Evolutionary conservation across 1,140 invertebrate species (phyloP).

Genomic region (Trichomalopsis sarcophagae): DNA sequence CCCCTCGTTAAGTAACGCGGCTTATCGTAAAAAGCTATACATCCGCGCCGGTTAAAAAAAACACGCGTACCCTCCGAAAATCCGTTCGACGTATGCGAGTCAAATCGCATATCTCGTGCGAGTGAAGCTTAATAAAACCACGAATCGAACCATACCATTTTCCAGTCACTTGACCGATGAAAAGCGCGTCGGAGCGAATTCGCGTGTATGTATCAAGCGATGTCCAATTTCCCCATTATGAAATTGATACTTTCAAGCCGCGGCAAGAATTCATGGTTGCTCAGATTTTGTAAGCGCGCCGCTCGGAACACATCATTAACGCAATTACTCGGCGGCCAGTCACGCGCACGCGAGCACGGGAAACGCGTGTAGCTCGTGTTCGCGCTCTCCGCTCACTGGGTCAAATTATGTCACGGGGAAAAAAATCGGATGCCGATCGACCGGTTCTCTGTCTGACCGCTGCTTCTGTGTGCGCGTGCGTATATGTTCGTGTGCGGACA

Average conservation of each 20-base stretch:
- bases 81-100: too few relatives aligned
- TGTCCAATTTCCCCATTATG: not conserved
- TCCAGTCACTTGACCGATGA: not conserved
- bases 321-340: constrained; percentile 17
- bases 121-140: too few relatives aligned
- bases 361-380: constrained; percentile 2
- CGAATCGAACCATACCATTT: not conserved
- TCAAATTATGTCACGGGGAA: constrained; percentile 48
- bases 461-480: not conserved
- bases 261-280: constrained; percentile 21
- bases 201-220: not conserved
- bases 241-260: constrained; percentile 20
- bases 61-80: too few relatives aligned
- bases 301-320: constrained; percentile 27
- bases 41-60: too few relatives aligned
- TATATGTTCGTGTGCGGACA: not conserved
- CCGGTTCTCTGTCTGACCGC: constrained; percentile 44
- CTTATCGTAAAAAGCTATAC: too few relatives aligned
- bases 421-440: constrained; percentile 48
- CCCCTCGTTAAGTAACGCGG: too few relatives aligned
- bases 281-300: constrained; percentile 31
- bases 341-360: not conserved
- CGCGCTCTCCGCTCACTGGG: constrained; percentile 34
- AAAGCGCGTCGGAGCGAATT: not conserved
- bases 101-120: too few relatives aligned